A percentile compares a stretch with the other conserved stretches of the same genome.
Conservation (phyloP, 2,113 vertebrate genomes). For the Edolisoma coerulescens region DNA sequence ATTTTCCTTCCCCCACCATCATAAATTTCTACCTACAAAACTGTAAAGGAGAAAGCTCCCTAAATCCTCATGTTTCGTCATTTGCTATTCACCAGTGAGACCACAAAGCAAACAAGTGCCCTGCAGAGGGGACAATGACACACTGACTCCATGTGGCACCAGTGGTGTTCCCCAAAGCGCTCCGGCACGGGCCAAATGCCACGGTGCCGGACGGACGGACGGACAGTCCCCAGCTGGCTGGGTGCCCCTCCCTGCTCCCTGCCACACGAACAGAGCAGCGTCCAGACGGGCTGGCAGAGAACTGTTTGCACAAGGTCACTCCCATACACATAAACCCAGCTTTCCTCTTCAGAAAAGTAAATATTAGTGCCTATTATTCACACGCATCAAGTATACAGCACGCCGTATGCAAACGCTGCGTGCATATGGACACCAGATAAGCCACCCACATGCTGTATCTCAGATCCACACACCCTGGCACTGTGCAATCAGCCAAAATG, state of each 20-base stretch:
- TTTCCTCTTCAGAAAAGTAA: neutral
- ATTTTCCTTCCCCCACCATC: neutral
- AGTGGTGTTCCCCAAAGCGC: neutral
- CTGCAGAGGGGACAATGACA: neutral
- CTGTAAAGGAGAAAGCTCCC: neutral
- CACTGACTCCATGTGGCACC: fast-evolving
- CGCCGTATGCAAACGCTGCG: neutral
- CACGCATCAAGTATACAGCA: neutral
- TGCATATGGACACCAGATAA: neutral
- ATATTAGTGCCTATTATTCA: neutral
- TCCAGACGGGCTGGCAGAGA: neutral
- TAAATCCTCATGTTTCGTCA: neutral
- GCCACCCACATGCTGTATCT: neutral
- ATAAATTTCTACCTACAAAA: neutral
- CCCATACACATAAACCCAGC: neutral
- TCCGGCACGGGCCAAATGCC: fast-evolving
- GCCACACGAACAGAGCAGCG: neutral
- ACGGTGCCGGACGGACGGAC: fast-evolving
- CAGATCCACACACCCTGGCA: neutral
- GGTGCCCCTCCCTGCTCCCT: neutral
- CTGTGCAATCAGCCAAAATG: neutral
- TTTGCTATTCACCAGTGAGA: neutral
- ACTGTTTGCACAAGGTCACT: neutral
- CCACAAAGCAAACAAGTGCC: neutral
- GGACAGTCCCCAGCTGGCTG: neutral